Conservation (phyloP, 2,113 vertebrate genomes). For the Polypterus bichir region DNA sequence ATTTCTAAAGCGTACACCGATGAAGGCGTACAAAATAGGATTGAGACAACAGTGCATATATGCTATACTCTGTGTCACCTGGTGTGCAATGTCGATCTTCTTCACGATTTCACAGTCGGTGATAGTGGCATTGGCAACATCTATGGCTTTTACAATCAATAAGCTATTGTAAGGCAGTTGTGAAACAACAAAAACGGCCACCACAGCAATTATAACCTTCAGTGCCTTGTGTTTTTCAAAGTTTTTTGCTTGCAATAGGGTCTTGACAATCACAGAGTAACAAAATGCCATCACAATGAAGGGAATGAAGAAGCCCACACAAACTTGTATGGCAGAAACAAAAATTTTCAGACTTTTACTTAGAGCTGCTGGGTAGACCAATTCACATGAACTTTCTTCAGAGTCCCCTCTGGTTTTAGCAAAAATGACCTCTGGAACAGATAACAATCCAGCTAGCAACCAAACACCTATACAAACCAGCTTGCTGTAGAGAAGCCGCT, state of each 20-base stretch:
- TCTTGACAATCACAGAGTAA: conserved; percentile 68
- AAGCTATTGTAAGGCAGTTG: conserved; percentile 68
- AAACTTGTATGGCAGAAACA: conserved; percentile 58
- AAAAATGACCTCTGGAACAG: conserved; percentile 71
- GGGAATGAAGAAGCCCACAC: conserved; percentile 67
- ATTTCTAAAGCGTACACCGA: conserved; percentile 63
- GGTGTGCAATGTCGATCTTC: conserved; percentile 49
- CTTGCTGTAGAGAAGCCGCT: conserved; percentile 56
- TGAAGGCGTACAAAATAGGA: conserved; percentile 72
- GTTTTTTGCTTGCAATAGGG: conserved; percentile 59
- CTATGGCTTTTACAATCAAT: conserved; percentile 52
- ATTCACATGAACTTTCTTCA: conserved; percentile 22
- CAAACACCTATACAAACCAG: conserved; percentile 55
- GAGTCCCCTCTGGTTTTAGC: conserved; percentile 24
- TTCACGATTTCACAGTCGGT: conserved; percentile 35
- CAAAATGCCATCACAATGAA: conserved; percentile 65
- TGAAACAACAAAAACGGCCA: conserved; percentile 65
- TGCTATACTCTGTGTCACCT: conserved; percentile 64
- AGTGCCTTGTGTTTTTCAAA: conserved; percentile 77
- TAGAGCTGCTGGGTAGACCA: conserved; percentile 35
- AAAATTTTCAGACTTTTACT: conserved; percentile 41
- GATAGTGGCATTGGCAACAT: conserved; percentile 30
- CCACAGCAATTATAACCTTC: conserved; percentile 58
- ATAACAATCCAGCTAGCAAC: conserved; percentile 46
- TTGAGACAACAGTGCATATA: conserved; percentile 79